Base-by-base conservation (phyloP, 2,888 invertebrate genomes). In the Psylliodes chrysocephalus region DNA sequence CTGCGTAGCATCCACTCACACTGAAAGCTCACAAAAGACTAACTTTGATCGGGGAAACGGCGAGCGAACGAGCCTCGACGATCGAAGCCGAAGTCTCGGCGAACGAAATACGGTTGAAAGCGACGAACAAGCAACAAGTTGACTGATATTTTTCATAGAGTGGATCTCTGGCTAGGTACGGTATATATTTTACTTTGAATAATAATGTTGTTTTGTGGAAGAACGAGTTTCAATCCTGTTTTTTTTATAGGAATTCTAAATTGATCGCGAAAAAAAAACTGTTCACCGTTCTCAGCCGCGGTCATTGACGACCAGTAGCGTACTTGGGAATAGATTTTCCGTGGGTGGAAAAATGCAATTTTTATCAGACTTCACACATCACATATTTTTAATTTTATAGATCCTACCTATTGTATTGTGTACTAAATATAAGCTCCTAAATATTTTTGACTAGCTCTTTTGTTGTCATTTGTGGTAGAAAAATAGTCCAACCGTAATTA, bases 81-180 rank as follows among this genome's bases (percentile, higher is more conserved):
- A 56, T 22, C 44, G 12, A 38, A 12, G 52, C 57, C 61, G 61
- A 65, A 62, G n/a, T n/a, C 25, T 35, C 35, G 10, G 33, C 46
- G 47, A 52, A 30, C 52, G 46, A 52, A 60, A 64, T 53, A 61
- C 66, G 65, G 63, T 65, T 59, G 64, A 66, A 67, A 65, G 63
- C 66, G 65, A 67, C 62, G 64, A 70, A 67, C 62, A 63, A 70
- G 70, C 70, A 70, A 70, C 70, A 70, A 70, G 70, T 69, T 69
- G 68, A 70, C 67, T 66, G 66, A 69, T 70, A 70, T 68, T 68
- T 70, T 70, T 63, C 69, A 70, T 62, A 64, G 63, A 64, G 67
- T 60, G 15, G 25, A 28, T 49, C 30, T 19, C 30, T 19, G 55
- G 56, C 47, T 67, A 63, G 62, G 61, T 65, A 63, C 63, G 55